Conservation (phyloP, 2,113 vertebrate genomes). For the Sapayoa aenigma region DNA sequence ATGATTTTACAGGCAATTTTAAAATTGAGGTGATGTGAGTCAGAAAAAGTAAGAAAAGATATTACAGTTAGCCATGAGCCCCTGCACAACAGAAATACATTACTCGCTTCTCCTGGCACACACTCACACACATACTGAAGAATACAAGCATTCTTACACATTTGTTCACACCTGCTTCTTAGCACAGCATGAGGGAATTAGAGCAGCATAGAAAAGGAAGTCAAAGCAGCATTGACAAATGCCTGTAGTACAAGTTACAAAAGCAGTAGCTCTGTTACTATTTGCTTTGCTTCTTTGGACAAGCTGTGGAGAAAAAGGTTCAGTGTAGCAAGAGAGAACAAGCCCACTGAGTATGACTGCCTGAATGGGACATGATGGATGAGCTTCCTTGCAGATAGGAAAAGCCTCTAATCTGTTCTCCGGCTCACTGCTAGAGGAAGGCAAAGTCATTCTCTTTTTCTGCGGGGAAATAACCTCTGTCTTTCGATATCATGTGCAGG, state of each 20-base stretch:
- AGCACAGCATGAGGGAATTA: background rate
- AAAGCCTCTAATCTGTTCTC: conserved; percentile 16
- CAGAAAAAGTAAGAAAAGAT: background rate
- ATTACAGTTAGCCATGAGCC: background rate
- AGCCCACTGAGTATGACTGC: background rate
- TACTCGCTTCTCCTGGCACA: background rate
- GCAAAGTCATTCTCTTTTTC: conserved; percentile 26
- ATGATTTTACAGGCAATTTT: background rate
- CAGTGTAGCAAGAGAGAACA: conserved; percentile 25
- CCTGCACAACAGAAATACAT: background rate
- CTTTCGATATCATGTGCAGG: background rate
- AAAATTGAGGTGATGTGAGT: background rate
- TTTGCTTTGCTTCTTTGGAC: conserved; percentile 18
- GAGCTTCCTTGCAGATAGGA: conserved; percentile 22
- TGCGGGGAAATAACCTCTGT: conserved; percentile 19
- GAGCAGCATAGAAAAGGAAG: background rate
- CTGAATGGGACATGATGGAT: conserved; percentile 41
- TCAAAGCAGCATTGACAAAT: conserved; percentile 22
- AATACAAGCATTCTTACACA: background rate
- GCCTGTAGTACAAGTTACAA: conserved; percentile 2
- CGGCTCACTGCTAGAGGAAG: conserved; percentile 39
- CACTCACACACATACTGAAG: background rate
- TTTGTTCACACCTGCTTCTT: conserved; percentile 17
- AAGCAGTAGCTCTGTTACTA: conserved; percentile 36
- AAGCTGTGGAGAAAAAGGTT: background rate